Percentiles rank a stretch among this genome's conserved stretches.
phyloP scores from a whole-genome alignment of 2,888 invertebrate genomes.

The Aleiodes testaceus region DNA sequence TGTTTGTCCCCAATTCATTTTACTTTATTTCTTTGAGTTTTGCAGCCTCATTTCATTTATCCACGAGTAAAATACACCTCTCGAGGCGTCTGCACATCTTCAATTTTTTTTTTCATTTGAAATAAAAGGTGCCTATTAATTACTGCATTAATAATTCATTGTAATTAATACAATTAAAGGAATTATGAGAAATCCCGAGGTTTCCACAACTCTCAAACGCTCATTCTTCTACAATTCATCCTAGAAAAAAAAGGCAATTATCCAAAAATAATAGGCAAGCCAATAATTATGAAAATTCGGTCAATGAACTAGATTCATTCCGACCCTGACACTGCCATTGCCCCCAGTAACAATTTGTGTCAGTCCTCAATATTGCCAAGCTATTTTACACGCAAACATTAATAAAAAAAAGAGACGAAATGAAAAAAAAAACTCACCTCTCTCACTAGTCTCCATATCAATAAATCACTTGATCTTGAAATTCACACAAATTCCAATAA shows the following conservation, averaged over 20 bases:
- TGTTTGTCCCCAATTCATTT: slow-evolving; percentile 5
- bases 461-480: slow-evolving; percentile 8
- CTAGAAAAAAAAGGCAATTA: background rate
- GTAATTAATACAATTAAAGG: no score
- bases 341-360: slow-evolving; percentile 73
- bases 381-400: slow-evolving; percentile 36
- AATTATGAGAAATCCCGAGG: no score
- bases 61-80: no score
- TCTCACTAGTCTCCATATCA: slow-evolving; percentile 69
- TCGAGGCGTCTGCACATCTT: no score
- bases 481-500: slow-evolving; percentile 7
- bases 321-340: slow-evolving; percentile 79
- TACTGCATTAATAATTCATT: no score
- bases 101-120: background rate
- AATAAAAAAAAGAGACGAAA: slow-evolving; percentile 9
- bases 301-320: slow-evolving; percentile 77
- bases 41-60: no score
- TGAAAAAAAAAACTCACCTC: slow-evolving; percentile 63
- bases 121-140: background rate
- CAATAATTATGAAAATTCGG: slow-evolving; percentile 62
- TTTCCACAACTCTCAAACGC: no score
- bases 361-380: slow-evolving; percentile 65
- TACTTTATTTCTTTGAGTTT: background rate
- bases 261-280: background rate
- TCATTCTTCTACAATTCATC: no score